Conservation (phyloP, 64 coral and sea anemone species). For the Hydrozoanthus tunicans region DNA sequence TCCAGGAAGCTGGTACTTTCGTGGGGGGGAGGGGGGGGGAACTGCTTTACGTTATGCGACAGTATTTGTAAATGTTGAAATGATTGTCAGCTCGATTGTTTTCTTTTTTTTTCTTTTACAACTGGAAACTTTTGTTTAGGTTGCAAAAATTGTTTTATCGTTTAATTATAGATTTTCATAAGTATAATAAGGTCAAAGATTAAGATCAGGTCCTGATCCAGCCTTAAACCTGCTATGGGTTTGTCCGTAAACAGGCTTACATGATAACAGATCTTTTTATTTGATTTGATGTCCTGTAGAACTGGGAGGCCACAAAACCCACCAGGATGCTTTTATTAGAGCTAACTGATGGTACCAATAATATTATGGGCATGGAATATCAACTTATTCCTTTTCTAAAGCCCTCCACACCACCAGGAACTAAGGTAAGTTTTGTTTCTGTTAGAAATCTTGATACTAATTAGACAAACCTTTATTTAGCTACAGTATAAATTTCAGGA, state of each 20-base stretch:
- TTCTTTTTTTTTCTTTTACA: too few species aligned
- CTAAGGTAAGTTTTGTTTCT: constrained; percentile 58
- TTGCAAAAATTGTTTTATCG: too few species aligned
- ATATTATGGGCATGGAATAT: constrained; percentile 90
- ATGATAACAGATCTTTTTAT: background rate
- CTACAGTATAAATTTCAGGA: background rate
- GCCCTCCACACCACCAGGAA: constrained; percentile 73
- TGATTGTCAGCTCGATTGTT: too few species aligned
- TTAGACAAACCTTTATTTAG: background rate
- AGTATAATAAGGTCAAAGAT: too few species aligned
- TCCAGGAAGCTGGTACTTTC: too few species aligned
- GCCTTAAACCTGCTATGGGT: background rate
- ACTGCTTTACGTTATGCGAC: too few species aligned
- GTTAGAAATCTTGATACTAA: background rate
- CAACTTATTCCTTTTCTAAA: constrained; percentile 62
- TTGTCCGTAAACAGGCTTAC: background rate
- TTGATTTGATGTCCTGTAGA: constrained; percentile 10
- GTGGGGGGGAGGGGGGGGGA: too few species aligned
- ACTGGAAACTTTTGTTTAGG: too few species aligned
- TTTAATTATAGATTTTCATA: too few species aligned
- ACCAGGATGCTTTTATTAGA: constrained; percentile 84
- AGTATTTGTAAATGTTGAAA: too few species aligned
- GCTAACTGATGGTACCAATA: constrained; percentile 80
- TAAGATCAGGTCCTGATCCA: background rate
- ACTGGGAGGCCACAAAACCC: constrained; percentile 70